Percentiles rank a stretch among this genome's conserved stretches.
phyloP scores from a whole-genome alignment of 1,140 invertebrate genomes.

The Aethina tumida region DNA sequence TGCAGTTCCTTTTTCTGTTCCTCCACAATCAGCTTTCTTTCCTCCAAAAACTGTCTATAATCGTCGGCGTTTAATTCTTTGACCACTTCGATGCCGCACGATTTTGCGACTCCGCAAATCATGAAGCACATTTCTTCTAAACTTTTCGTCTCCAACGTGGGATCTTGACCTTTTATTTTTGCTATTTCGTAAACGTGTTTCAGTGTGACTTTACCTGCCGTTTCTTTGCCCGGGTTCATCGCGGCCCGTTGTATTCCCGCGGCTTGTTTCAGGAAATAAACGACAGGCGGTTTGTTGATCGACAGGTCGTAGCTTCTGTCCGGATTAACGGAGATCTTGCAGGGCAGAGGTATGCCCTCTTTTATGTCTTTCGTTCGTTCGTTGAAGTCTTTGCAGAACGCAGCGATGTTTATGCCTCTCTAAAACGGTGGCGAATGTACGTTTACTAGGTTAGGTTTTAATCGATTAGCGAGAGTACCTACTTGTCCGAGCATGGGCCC shows the following conservation, averaged over 20 bases:
- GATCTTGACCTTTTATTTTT: slow-evolving; percentile 83
- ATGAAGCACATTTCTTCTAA: slow-evolving; percentile 63
- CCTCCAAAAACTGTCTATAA: slow-evolving; percentile 73
- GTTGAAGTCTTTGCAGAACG: slow-evolving; percentile 99
- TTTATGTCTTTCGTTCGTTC: slow-evolving; percentile 86
- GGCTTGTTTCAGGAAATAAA: slow-evolving; percentile 89
- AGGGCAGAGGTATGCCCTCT: slow-evolving; percentile 84
- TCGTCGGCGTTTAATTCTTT: slow-evolving; percentile 68
- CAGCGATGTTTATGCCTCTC: slow-evolving; percentile 90
- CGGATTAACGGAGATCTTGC: slow-evolving; percentile 69
- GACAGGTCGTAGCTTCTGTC: slow-evolving; percentile 79
- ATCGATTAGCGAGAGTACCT: slow-evolving; percentile 13
- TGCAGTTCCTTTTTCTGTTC: slow-evolving; percentile 69
- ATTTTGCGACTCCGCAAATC: slow-evolving; percentile 65
- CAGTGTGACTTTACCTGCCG: slow-evolving; percentile 81
- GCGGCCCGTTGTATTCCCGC: slow-evolving; percentile 80
- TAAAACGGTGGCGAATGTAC: no score
- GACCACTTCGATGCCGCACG: slow-evolving; percentile 82
- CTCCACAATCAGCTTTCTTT: slow-evolving; percentile 61
- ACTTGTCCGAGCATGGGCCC: slow-evolving; percentile 88
- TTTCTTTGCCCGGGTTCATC: slow-evolving; percentile 69
- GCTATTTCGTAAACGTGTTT: slow-evolving; percentile 99
- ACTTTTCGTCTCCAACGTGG: slow-evolving; percentile 50
- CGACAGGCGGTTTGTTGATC: slow-evolving; percentile 75
- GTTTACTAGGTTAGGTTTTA: slow-evolving; percentile 2